These are phyloP conservation scores for Branchellion lobata DNA, from an alignment of 2,888 invertebrate genomes.

Conservation along the genomic window DNA sequence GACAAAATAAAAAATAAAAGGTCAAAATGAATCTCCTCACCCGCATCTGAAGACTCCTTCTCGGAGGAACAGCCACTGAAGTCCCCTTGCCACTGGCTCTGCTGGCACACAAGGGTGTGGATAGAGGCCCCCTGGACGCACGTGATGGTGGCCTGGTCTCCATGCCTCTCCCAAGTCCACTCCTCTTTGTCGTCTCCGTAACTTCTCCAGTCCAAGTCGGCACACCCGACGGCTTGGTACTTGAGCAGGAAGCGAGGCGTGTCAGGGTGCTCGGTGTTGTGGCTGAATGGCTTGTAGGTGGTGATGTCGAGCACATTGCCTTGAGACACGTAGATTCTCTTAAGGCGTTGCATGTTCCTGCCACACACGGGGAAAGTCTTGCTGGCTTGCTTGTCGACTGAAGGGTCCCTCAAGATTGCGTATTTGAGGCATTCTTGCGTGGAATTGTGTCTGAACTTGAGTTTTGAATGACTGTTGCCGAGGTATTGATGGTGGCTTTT, in stretches of 20 bases:
- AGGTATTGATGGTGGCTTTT: constrained; percentile 5
- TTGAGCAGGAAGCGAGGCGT: background rate
- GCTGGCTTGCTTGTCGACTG: background rate
- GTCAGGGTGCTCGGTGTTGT: background rate
- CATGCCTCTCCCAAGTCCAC: constrained; percentile 22
- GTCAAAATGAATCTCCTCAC: too few relatives aligned
- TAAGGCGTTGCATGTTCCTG: constrained; percentile 1
- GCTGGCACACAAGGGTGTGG: background rate
- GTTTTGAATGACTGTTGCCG: constrained; percentile 1
- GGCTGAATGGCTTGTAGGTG: background rate
- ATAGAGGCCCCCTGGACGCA: background rate
- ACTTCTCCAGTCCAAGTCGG: constrained; percentile 16
- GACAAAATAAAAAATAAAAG: too few relatives aligned
- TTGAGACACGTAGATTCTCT: constrained; percentile 4
- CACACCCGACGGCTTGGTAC: constrained; percentile 34
- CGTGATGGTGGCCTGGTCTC: constrained; percentile 13
- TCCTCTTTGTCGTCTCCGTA: background rate
- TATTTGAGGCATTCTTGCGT: constrained; percentile 10
- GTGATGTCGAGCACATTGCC: constrained; percentile 16
- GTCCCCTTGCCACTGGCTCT: background rate
- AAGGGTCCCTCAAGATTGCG: constrained; percentile 7
- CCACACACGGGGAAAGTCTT: constrained; percentile 13
- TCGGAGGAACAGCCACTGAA: background rate
- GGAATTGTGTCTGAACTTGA: background rate
- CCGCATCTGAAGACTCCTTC: too few relatives aligned